A percentile compares a stretch with the other conserved stretches of the same genome.
phyloP scores from a whole-genome alignment of 2,888 invertebrate genomes.

The Pyrochroa serraticornis region DNA sequence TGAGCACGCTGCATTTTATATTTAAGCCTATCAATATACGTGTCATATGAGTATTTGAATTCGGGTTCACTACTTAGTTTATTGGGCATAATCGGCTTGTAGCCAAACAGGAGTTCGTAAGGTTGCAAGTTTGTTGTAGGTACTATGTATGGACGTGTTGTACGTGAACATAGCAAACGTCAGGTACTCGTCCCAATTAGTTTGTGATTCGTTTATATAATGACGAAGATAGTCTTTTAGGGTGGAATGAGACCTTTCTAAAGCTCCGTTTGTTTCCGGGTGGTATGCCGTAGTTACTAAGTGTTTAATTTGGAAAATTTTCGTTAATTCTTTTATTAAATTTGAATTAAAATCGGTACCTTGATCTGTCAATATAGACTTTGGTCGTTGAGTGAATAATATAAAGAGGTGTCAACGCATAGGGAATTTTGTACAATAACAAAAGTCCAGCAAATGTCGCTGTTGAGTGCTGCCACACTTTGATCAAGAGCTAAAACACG shows the following conservation, averaged over 20 bases:
- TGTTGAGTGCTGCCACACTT: no score
- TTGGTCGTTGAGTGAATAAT: no score
- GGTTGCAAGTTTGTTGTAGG: conserved; percentile 47
- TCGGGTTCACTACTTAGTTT: conserved; percentile 30
- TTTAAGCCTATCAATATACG: conserved; percentile 36
- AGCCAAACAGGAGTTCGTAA: conserved; percentile 48
- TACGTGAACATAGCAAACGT: conserved; percentile 46
- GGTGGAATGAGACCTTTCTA: conserved; percentile 45
- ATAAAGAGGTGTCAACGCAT: no score
- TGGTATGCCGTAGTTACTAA: neutral
- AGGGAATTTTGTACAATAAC: no score
- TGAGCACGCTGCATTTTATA: conserved; percentile 34
- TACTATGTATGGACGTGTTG: conserved; percentile 41
- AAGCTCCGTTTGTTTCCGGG: conserved; percentile 19
- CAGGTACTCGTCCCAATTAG: no score
- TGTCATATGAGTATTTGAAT: conserved; percentile 30
- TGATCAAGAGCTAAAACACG: no score
- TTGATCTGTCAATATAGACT: conserved; percentile 48
- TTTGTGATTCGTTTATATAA: no score
- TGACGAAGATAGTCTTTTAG: conserved; percentile 42
- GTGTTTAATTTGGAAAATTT: neutral
- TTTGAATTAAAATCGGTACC: conserved; percentile 29
- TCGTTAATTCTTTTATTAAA: neutral
- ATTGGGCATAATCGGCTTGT: conserved; percentile 42
- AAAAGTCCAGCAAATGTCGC: no score